Conservation (phyloP, 2,797 vertebrate species). For the Bovichtus variegatus region DNA sequence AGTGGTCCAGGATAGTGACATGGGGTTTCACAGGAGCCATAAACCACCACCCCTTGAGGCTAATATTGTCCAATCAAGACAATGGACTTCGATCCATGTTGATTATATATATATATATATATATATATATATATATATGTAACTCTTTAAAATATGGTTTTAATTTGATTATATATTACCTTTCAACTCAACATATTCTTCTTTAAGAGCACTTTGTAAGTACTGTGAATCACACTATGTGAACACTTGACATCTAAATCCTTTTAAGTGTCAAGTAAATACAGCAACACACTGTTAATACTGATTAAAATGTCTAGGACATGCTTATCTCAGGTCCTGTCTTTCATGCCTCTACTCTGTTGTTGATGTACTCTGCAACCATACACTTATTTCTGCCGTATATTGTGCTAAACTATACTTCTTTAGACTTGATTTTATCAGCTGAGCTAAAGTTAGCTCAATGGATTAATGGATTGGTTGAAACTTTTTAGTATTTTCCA, state of each 20-base stretch:
- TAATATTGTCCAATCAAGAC: conserved; percentile 53
- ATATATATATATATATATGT: no score
- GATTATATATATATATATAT: conserved; percentile 27
- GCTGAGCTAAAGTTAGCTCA: not conserved
- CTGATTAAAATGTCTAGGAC: not conserved
- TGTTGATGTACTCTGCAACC: not conserved
- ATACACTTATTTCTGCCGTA: not conserved
- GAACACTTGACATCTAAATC: not conserved
- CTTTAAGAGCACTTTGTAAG: not conserved
- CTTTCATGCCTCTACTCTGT: not conserved
- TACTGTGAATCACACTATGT: not conserved
- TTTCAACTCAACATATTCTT: conserved; percentile 4
- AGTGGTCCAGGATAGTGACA: conserved; percentile 20
- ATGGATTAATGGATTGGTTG: no score
- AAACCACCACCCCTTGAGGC: conserved; percentile 48
- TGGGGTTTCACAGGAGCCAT: conserved; percentile 39
- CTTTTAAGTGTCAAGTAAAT: not conserved
- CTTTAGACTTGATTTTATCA: not conserved
- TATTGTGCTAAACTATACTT: not conserved
- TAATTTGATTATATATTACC: conserved; percentile 17
- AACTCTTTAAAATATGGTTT: conserved; percentile 26
- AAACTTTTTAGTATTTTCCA: no score
- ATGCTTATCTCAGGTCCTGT: not conserved
- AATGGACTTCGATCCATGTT: conserved; percentile 55
- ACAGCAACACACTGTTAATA: not conserved